Percentiles rank a stretch among this genome's conserved stretches.
phyloP scores from a whole-genome alignment of 2,113 vertebrate genomes.

The Trinectes maculatus region DNA sequence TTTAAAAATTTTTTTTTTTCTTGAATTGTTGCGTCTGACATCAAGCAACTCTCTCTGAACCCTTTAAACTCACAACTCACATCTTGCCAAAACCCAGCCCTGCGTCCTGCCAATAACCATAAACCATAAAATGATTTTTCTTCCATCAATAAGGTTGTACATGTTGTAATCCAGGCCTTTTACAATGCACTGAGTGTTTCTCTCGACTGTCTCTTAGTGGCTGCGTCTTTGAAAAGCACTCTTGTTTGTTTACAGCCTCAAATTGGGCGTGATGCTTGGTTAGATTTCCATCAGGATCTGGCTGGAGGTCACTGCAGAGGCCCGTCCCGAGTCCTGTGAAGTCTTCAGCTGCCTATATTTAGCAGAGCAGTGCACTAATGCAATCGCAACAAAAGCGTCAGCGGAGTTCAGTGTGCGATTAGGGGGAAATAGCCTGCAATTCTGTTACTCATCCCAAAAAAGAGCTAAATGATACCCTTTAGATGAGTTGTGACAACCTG shows the following conservation, averaged over 20 bases:
- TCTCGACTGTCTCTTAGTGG: constrained; percentile 20
- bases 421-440: constrained; percentile 26
- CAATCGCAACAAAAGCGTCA: constrained; percentile 22
- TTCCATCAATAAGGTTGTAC: neutral
- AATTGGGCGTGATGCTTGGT: constrained; percentile 71
- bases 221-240: constrained; percentile 62
- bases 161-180: neutral
- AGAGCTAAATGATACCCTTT: constrained; percentile 60
- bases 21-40: too few relatives aligned
- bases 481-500: constrained; percentile 52
- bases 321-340: constrained; percentile 55
- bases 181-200: neutral
- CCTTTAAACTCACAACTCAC: neutral
- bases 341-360: constrained; percentile 57
- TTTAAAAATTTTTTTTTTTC: too few relatives aligned
- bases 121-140: constrained; percentile 6
- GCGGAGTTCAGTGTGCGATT: constrained; percentile 25
- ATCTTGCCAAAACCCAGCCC: neutral
- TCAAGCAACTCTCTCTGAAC: neutral
- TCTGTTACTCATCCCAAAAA: constrained; percentile 55
- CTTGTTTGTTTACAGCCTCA: constrained; percentile 74
- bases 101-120: neutral
- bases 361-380: constrained; percentile 42
- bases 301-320: constrained; percentile 66
- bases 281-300: constrained; percentile 75